A percentile compares a stretch with the other conserved stretches of the same genome.
Conservation (phyloP, 2,888 invertebrate species). For the Stramonita haemastoma region DNA sequence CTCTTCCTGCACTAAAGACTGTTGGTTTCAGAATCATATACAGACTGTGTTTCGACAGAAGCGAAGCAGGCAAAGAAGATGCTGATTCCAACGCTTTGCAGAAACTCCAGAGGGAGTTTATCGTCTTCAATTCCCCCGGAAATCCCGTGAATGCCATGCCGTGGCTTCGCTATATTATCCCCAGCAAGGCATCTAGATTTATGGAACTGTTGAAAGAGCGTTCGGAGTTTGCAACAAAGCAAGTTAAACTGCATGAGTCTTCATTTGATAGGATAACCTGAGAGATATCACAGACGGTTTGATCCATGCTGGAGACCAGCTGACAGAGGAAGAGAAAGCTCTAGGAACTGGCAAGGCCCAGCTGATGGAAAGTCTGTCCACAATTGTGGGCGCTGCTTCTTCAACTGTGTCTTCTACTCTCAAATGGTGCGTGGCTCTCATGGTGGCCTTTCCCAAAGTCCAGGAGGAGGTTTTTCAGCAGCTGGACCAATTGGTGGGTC, state of each 20-base stretch:
- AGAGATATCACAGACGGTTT: slow-evolving; percentile 61
- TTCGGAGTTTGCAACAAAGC: not conserved
- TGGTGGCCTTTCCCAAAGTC: slow-evolving; percentile 62
- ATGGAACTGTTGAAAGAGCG: slow-evolving; percentile 22
- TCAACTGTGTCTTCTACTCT: slow-evolving; percentile 67
- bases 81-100: slow-evolving; percentile 38
- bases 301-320: slow-evolving; percentile 44
- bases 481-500: slow-evolving; percentile 60
- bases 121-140: slow-evolving; percentile 46
- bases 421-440: slow-evolving; percentile 66
- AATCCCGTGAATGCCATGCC: slow-evolving; percentile 57
- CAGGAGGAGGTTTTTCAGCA: slow-evolving; percentile 67
- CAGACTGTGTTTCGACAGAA: slow-evolving; percentile 50
- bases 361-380: slow-evolving; percentile 65
- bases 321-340: slow-evolving; percentile 54
- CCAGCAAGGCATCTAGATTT: slow-evolving; percentile 34
- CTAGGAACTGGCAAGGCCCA: slow-evolving; percentile 62
- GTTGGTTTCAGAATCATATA: slow-evolving; percentile 48
- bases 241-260: slow-evolving; percentile 48
- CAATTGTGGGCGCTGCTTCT: slow-evolving; percentile 69
- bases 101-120: slow-evolving; percentile 33
- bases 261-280: slow-evolving; percentile 47
- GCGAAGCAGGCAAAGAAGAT: slow-evolving; percentile 43
- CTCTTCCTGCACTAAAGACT: slow-evolving; percentile 27
- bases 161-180: slow-evolving; percentile 53